phyloP scores from a whole-genome alignment of 2,113 vertebrate species.

The Balaenoptera acutorostrata region DNA sequence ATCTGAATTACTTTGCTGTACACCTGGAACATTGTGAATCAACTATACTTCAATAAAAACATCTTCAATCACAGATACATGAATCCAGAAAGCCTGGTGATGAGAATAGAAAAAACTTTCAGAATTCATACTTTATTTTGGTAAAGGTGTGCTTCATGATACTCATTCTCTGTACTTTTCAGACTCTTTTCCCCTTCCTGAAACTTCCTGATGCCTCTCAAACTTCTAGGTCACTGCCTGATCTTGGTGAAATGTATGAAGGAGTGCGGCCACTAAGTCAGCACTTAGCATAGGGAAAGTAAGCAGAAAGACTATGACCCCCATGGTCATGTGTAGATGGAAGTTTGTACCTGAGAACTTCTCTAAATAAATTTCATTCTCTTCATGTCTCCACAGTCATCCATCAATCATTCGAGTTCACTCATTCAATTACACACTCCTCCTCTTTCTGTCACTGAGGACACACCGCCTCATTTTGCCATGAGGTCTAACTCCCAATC shows the following conservation, averaged over 20 bases:
- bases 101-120: neutral
- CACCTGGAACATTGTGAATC: neutral
- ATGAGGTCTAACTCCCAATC: neutral
- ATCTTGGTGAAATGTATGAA: neutral
- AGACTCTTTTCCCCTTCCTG: neutral
- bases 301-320: neutral
- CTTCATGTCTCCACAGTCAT: neutral
- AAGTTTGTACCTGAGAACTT: neutral
- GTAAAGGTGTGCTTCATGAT: neutral
- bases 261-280: neutral
- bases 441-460: neutral
- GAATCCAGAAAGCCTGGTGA: neutral
- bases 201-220: neutral
- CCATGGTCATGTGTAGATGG: neutral
- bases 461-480: neutral
- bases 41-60: neutral
- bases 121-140: slow-evolving; percentile 1
- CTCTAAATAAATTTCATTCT: slow-evolving; percentile 4
- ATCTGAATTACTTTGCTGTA: neutral
- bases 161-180: neutral
- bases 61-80: neutral
- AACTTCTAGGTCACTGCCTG: neutral
- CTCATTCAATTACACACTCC: neutral
- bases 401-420: neutral
- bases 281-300: neutral